phyloP scores from a whole-genome alignment of 2,113 vertebrate species.

The Cavia aperea region DNA sequence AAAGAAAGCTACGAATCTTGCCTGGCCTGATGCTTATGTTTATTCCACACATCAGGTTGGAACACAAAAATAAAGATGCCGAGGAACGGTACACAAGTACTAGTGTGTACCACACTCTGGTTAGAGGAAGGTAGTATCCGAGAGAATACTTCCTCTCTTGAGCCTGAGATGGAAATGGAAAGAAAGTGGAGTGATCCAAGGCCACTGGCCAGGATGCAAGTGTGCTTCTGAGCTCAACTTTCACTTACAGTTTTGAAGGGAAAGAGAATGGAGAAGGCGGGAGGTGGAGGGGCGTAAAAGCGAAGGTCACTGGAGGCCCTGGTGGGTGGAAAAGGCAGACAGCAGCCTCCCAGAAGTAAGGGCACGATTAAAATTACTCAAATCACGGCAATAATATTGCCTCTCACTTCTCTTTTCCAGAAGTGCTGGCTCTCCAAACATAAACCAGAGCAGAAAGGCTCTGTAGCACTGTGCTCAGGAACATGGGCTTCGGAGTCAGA shows the following conservation, averaged over 20 bases:
- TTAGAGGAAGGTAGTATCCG: not conserved
- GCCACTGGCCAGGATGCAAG: too few species aligned
- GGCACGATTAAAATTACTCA: not conserved
- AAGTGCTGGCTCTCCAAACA: not conserved
- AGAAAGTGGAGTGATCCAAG: not conserved
- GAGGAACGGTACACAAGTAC: not conserved
- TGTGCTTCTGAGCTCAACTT: not conserved
- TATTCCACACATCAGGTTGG: not conserved
- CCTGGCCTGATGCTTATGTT: not conserved
- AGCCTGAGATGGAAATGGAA: not conserved
- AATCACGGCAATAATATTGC: not conserved
- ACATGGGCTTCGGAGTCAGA: not conserved
- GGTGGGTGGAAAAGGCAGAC: not conserved
- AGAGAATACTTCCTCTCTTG: not conserved
- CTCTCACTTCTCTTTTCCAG: constrained; percentile 14
- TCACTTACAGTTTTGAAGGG: not conserved
- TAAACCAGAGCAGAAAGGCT: constrained; percentile 4
- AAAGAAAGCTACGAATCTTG: not conserved
- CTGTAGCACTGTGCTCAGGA: too few species aligned
- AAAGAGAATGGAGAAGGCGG: not conserved
- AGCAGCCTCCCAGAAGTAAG: not conserved
- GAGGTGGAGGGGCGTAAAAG: not conserved
- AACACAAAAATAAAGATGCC: not conserved
- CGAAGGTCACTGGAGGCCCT: not conserved
- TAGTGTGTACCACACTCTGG: not conserved